Evolutionary conservation across 2,797 vertebrate species (phyloP), one percentile per base, ranked within the genome.

Genomic region (Pithecia hirsuta): DNA sequence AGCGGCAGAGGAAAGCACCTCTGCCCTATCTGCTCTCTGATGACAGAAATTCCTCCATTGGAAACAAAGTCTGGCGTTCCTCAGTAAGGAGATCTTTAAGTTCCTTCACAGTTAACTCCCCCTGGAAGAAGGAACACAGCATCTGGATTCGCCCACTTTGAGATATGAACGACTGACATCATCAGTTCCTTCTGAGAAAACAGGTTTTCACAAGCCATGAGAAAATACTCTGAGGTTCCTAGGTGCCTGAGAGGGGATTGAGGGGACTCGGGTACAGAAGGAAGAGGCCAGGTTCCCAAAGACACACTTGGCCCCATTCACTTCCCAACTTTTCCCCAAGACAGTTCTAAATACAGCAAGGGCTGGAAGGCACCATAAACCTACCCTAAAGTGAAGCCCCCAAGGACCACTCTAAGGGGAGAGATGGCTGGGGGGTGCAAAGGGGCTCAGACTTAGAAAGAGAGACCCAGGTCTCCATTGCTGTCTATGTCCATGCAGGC

Each of bases 61-160:
- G 96, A 95, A 92, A 95, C 72, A 82, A 95, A 89, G 59, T 59
- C 50, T 89, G 72, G 30, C 39, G 46, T 46, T 89, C 44, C 48
- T 61, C 44, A 30, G 5, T 39, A 44, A 59, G 48, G 93, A 95
- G n/a, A 67, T 30, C 33, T 93, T 80, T 61, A 76, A 84, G 61
- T 11, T 28, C 33, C 76, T 80, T 91, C 78, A 89, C 3, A 17
- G 59, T 59, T 81, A 59, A 96, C 80, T 79, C 83, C 76, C 75
- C 14, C 33, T 78, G 24, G 80, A 83, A 92, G 36, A 96, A 97
- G 59, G 55, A 96, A 89, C 84, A 50, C 33, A 12, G 20, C 30
- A 20, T 94, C 61, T 90, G 83, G 36, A 84, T 76, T 94, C 61
- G 48, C 33, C 19, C 61, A 59, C 5, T 0, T 17, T 44, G 82